These are phyloP conservation scores for Diploptera punctata DNA, from an alignment of 2,888 invertebrate species.

Conservation along the genomic window DNA sequence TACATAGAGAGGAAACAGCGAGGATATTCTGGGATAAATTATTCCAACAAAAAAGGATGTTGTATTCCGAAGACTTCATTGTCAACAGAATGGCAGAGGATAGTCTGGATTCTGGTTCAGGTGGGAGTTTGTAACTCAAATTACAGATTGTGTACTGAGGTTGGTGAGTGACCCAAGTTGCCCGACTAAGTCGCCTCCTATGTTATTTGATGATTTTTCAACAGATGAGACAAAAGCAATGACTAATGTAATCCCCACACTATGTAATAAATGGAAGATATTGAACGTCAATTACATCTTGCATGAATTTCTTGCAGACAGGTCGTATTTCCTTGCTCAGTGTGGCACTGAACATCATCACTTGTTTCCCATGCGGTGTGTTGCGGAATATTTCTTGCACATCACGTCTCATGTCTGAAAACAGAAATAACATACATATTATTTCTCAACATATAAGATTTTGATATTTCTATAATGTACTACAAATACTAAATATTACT, in stretches of 20 bases:
- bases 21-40: background rate
- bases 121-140: background rate
- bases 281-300: constrained; percentile 85
- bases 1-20: background rate
- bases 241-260: constrained; percentile 3
- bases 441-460: too few relatives aligned
- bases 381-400: constrained; percentile 99
- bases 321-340: constrained; percentile 99
- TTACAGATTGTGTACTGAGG: background rate
- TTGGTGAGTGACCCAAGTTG: background rate
- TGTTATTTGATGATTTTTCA: too few relatives aligned
- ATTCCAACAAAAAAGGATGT: background rate
- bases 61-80: background rate
- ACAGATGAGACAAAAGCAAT: too few relatives aligned
- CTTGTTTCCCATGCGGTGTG: constrained; percentile 99
- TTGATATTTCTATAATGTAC: too few relatives aligned
- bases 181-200: background rate
- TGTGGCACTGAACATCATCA: constrained; percentile 99
- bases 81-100: constrained; percentile 2
- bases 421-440: too few relatives aligned
- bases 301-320: constrained; percentile 99
- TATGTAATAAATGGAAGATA: constrained; percentile 40
- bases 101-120: background rate
- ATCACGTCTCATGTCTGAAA: constrained; percentile 96
- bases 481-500: too few relatives aligned